Percentiles rank a stretch among this genome's conserved stretches.
Evolutionary conservation across 2,888 invertebrate genomes (phyloP).

Genomic region (Lasioglossum malachurum): DNA sequence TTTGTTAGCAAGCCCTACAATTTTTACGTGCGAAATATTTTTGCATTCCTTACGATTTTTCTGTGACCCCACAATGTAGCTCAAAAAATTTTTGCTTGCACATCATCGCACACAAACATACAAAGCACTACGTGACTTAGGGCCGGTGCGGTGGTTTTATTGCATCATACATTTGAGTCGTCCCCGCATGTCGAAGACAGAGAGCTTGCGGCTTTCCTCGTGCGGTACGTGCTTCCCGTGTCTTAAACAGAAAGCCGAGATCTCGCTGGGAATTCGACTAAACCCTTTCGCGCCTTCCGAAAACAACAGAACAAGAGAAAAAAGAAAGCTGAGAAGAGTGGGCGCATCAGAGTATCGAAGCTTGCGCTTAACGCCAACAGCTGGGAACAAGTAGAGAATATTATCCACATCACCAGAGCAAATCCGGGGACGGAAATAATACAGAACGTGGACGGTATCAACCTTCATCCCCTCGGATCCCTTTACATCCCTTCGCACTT

Average conservation of each 20-base stretch:
- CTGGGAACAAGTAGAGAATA: background rate
- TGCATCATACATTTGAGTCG: background rate
- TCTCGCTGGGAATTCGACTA: background rate
- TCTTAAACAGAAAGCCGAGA: background rate
- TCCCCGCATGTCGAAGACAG: background rate
- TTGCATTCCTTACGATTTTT: too few species aligned
- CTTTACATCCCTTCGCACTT: background rate
- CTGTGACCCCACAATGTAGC: too few species aligned
- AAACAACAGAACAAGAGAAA: background rate
- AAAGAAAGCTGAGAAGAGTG: background rate
- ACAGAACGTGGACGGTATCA: background rate
- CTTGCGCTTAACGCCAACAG: background rate
- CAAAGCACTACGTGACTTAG: background rate
- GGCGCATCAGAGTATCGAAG: background rate
- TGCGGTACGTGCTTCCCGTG: background rate
- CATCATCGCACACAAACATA: background rate
- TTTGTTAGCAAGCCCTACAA: too few species aligned
- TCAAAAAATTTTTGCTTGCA: too few species aligned
- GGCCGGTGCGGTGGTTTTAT: background rate
- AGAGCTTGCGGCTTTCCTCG: background rate
- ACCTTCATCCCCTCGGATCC: background rate
- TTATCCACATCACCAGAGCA: background rate
- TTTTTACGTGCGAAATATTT: too few species aligned
- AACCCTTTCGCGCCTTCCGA: background rate
- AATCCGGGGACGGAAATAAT: background rate